Conservation (phyloP, 2,888 invertebrate genomes). For the Drosophila neonasuta region DNA sequence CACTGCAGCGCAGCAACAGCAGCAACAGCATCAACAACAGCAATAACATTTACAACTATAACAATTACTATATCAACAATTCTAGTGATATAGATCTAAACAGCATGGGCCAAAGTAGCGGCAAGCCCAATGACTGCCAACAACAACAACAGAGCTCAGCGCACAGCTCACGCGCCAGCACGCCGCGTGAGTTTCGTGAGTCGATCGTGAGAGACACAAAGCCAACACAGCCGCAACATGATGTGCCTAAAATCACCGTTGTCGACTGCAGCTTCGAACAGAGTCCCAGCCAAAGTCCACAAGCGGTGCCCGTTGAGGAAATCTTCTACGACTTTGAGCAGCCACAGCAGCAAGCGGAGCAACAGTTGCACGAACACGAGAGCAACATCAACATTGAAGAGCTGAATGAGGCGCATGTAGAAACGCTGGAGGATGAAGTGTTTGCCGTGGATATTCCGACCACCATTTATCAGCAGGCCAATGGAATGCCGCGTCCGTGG, state of each 20-base stretch:
- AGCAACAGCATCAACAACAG: conserved; percentile 49
- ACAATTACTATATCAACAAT: conserved; percentile 17
- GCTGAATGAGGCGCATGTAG: conserved; percentile 66
- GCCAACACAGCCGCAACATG: conserved; percentile 47
- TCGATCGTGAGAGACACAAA: conserved; percentile 56
- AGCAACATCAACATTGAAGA: conserved; percentile 61
- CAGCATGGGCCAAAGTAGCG: conserved; percentile 77
- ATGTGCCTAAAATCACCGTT: conserved; percentile 80
- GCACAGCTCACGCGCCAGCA: conserved; percentile 62
- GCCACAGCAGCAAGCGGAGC: conserved; percentile 33
- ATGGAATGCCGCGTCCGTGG: conserved; percentile 50
- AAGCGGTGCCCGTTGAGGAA: conserved; percentile 49
- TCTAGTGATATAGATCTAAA: conserved; percentile 48
- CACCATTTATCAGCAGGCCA: conserved; percentile 65
- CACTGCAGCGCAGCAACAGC: conserved; percentile 1
- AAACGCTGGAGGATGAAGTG: conserved; percentile 68
- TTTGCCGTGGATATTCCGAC: conserved; percentile 64
- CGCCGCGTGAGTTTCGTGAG: conserved; percentile 78
- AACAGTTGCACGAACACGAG: background rate
- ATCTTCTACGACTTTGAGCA: conserved; percentile 78
- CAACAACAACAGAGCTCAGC: conserved; percentile 35
- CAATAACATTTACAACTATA: conserved; percentile 32
- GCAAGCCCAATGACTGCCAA: conserved; percentile 64
- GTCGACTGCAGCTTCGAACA: conserved; percentile 76
- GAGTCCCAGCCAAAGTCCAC: conserved; percentile 39